Evolutionary conservation across 1,140 invertebrate genomes (phyloP).

Genomic region (Brachionus asplanchnoidis): DNA sequence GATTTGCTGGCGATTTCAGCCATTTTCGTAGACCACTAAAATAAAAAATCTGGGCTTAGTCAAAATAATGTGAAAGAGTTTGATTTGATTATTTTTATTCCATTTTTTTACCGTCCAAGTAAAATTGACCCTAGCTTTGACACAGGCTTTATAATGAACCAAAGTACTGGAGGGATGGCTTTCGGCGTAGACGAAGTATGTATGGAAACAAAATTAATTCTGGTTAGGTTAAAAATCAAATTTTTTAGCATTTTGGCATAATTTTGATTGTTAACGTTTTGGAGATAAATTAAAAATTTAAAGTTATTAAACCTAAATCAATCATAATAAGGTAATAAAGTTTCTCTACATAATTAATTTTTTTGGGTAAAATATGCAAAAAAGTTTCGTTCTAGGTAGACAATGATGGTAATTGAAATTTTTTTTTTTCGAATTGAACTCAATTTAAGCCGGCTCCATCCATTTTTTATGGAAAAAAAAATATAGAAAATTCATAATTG

Average conservation of each 20-base stretch:
- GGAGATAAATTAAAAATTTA: neutral
- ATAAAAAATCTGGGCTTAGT: neutral
- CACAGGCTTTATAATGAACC: conserved; percentile 8
- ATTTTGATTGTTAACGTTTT: neutral
- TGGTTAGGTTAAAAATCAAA: neutral
- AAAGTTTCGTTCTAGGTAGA: no score
- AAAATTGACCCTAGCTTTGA: conserved; percentile 6
- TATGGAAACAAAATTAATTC: neutral
- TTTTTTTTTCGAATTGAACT: no score
- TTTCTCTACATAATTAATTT: no score
- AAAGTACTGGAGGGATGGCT: neutral
- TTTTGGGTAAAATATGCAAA: no score
- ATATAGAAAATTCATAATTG: no score
- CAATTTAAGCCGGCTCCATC: no score
- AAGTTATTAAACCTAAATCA: neutral
- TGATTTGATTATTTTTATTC: neutral
- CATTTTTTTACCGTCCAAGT: neutral
- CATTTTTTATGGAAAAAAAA: no score
- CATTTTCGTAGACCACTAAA: neutral
- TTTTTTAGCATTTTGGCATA: neutral
- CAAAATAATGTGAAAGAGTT: neutral
- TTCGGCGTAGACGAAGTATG: neutral
- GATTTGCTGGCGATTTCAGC: neutral
- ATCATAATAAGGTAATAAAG: no score
- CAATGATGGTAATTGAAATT: no score